Evolutionary conservation across 2,888 invertebrate species (phyloP).

Genomic region (Melanostoma mellinum): DNA sequence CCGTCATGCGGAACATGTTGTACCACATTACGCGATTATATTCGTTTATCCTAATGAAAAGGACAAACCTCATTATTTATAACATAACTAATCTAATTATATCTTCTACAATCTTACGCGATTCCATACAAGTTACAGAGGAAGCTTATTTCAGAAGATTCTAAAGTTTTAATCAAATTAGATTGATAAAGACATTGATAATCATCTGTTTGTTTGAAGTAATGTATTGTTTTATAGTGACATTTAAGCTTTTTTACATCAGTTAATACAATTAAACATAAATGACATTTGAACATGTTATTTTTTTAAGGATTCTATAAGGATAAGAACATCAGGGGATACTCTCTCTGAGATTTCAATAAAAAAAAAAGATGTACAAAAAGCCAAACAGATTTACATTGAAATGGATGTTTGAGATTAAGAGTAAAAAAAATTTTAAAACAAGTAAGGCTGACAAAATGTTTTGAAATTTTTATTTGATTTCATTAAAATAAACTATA

Average conservation of each 20-base stretch:
- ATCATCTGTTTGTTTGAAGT: too few relatives aligned
- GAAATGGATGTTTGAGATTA: conserved; percentile 4
- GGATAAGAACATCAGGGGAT: conserved; percentile 2
- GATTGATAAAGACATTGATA: too few relatives aligned
- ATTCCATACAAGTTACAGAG: too few relatives aligned
- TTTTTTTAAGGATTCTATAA: background rate
- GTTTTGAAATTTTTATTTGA: conserved; percentile 1
- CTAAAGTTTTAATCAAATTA: too few relatives aligned
- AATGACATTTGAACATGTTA: conserved; percentile 9
- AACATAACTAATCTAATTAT: too few relatives aligned
- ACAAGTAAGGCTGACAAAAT: background rate
- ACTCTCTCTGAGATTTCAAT: conserved; percentile 22
- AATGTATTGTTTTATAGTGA: too few relatives aligned
- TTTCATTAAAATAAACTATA: conserved; percentile 3
- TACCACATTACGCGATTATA: conserved; percentile 4
- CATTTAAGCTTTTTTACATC: too few relatives aligned
- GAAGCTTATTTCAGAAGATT: too few relatives aligned
- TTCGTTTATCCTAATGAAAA: background rate
- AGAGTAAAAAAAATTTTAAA: conserved; percentile 14
- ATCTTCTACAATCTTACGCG: too few relatives aligned
- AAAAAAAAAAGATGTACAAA: conserved; percentile 30
- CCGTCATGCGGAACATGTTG: background rate
- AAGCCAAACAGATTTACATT: conserved; percentile 20
- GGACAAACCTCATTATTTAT: too few relatives aligned
- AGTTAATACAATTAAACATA: too few relatives aligned